These are phyloP conservation scores for Poeciliopsis retropinna DNA, from an alignment of 2,113 vertebrate species.

Conservation along the genomic window DNA sequence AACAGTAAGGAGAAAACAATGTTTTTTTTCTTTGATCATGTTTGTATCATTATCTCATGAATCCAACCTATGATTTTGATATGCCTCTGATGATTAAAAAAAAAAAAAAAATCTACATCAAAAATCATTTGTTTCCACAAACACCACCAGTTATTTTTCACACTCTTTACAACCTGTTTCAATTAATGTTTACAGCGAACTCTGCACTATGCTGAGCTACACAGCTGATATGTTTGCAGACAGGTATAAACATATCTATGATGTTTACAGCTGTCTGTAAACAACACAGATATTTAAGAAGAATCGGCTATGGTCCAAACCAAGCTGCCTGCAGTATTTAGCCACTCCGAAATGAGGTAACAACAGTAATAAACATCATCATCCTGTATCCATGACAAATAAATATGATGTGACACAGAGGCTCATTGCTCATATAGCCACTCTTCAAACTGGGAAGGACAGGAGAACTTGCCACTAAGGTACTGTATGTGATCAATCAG, in stretches of 20 bases:
- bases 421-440: background rate
- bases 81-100: too few relatives aligned
- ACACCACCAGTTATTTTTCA: too few relatives aligned
- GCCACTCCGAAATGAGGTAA: background rate
- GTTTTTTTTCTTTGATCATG: background rate
- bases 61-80: too few relatives aligned
- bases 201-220: background rate
- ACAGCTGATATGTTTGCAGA: background rate
- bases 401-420: too few relatives aligned
- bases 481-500: too few relatives aligned
- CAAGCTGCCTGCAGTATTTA: background rate
- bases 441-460: background rate
- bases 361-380: background rate
- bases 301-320: background rate
- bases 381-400: background rate
- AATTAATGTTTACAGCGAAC: too few relatives aligned
- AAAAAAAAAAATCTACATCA: too few relatives aligned
- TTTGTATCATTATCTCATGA: too few relatives aligned
- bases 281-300: background rate
- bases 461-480: background rate
- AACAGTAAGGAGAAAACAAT: slow-evolving; percentile 5
- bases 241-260: too few relatives aligned
- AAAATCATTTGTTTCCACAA: too few relatives aligned
- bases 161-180: too few relatives aligned
- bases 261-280: background rate